Evolutionary conservation across 2,113 vertebrate genomes (phyloP).

Genomic region (Actenoides lindsayi): DNA sequence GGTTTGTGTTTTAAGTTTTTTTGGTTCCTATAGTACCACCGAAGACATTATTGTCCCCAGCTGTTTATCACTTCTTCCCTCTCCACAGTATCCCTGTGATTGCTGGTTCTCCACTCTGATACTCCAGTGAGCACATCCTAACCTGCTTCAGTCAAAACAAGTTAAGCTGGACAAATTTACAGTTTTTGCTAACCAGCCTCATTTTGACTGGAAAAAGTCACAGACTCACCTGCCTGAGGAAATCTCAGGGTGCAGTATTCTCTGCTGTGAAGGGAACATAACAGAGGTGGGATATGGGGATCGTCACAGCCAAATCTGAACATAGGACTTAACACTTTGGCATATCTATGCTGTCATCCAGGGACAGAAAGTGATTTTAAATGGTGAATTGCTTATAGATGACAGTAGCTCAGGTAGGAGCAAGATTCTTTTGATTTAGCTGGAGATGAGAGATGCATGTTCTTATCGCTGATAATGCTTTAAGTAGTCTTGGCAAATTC

Average conservation of each 20-base stretch:
- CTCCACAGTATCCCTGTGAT: neutral
- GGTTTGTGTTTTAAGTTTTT: neutral
- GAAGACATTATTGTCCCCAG: neutral
- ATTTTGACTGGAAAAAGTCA: neutral
- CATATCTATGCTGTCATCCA: neutral
- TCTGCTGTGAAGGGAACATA: neutral
- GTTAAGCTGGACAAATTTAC: neutral
- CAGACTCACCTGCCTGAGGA: neutral
- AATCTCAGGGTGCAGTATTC: neutral
- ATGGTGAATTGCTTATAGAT: neutral
- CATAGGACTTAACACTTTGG: neutral
- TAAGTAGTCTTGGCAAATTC: neutral
- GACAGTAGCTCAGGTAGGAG: neutral
- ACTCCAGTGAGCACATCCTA: neutral
- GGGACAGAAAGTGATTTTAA: neutral
- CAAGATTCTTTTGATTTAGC: neutral
- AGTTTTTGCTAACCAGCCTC: neutral
- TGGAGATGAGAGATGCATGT: neutral
- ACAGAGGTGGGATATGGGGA: neutral
- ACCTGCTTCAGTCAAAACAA: neutral
- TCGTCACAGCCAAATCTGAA: neutral
- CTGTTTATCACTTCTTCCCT: neutral
- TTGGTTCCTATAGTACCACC: neutral
- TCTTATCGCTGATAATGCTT: neutral
- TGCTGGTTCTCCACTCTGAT: neutral